Conservation (phyloP, 2,797 vertebrate genomes). For the Pipistrellus pygmaeus region DNA sequence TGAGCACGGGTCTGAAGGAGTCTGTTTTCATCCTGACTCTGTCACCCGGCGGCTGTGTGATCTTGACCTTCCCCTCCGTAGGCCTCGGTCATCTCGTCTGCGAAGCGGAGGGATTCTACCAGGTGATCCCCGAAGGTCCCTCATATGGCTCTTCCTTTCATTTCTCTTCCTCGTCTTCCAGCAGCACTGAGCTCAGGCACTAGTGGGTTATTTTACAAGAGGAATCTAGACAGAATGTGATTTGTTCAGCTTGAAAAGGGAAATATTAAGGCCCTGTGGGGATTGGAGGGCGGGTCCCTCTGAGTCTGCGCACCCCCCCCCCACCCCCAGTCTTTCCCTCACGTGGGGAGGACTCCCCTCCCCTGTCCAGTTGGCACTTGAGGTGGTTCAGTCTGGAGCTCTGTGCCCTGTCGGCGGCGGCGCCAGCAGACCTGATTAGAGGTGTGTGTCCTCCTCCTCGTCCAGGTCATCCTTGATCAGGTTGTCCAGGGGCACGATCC, state of each 20-base stretch:
- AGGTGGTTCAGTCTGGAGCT: conserved; percentile 69
- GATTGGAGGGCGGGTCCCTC: not conserved
- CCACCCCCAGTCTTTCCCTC: conserved; percentile 58
- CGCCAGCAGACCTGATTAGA: conserved; percentile 86
- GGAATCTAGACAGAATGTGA: conserved; percentile 70
- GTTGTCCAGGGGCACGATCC: conserved; percentile 97
- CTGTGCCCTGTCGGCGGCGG: not conserved
- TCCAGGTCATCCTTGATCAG: conserved; percentile 93
- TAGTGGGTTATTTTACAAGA: conserved; percentile 69
- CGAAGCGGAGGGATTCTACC: not conserved
- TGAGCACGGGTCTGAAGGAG: not conserved
- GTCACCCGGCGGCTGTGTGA: conserved; percentile 4
- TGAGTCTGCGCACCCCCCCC: not conserved
- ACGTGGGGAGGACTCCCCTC: conserved; percentile 24
- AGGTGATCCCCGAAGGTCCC: not conserved
- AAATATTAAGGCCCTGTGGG: conserved; percentile 74
- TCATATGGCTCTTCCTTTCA: not conserved
- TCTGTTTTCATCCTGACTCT: not conserved
- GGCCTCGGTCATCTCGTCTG: not conserved
- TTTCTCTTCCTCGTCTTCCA: not conserved
- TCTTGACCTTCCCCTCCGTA: not conserved
- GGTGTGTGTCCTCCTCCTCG: conserved; percentile 98
- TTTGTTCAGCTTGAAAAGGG: conserved; percentile 68
- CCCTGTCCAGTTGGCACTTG: conserved; percentile 77
- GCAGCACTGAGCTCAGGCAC: conserved; percentile 75